Evolutionary conservation across 2,797 vertebrate species (phyloP).

Genomic region (Neoniphon sammara): DNA sequence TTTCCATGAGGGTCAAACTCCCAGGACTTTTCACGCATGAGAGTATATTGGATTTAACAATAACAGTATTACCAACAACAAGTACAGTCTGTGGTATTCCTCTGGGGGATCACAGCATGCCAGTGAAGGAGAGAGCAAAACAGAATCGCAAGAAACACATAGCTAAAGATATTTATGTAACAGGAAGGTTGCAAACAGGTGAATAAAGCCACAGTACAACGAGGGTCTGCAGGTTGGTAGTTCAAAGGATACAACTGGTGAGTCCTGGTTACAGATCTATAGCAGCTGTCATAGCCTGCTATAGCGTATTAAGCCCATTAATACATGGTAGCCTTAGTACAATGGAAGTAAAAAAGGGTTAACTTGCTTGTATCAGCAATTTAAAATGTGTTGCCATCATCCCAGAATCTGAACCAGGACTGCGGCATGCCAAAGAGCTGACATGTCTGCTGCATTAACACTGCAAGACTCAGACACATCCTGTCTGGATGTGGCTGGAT

Average conservation of each 20-base stretch:
- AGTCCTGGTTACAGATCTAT: background rate
- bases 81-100: background rate
- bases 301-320: too few species aligned
- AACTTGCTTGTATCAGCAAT: background rate
- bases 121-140: background rate
- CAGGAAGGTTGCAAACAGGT: background rate
- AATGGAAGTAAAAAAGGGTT: background rate
- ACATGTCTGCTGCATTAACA: background rate
- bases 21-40: background rate
- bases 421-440: background rate
- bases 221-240: too few species aligned
- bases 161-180: background rate
- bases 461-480: background rate
- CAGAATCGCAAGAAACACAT: background rate
- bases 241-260: too few species aligned
- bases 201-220: background rate
- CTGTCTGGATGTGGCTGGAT: slow-evolving; percentile 1
- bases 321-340: too few species aligned
- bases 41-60: background rate
- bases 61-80: background rate
- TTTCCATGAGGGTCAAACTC: background rate
- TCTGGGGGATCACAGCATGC: background rate
- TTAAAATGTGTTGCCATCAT: background rate
- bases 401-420: background rate
- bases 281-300: background rate